Evolutionary conservation across 2,113 vertebrate species (phyloP).

Genomic region (Xerus inauris): DNA sequence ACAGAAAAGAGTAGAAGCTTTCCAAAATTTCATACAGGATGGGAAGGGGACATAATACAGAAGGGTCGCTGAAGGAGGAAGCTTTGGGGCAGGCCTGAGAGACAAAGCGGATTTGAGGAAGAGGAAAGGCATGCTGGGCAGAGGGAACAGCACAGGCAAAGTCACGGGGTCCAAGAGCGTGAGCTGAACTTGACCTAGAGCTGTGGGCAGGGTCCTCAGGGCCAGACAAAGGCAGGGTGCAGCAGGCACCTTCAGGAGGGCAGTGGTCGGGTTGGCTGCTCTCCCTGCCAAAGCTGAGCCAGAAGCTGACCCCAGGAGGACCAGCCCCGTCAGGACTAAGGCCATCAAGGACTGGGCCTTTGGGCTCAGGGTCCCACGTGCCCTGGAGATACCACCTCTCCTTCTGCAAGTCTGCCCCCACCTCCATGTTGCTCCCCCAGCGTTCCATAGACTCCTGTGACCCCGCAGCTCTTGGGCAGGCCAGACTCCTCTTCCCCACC

Average conservation of each 20-base stretch:
- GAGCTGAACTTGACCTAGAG: neutral
- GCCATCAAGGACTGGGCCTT: neutral
- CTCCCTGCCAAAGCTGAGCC: neutral
- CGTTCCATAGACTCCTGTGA: neutral
- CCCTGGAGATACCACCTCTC: neutral
- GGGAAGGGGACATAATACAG: neutral
- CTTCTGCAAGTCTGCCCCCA: neutral
- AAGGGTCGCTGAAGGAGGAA: neutral
- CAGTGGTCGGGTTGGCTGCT: neutral
- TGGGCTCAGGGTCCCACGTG: neutral
- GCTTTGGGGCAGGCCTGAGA: neutral
- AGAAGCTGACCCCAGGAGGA: neutral
- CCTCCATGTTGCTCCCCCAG: fast-evolving
- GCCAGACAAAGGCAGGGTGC: neutral
- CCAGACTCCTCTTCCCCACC: neutral
- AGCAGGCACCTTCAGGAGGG: too few relatives aligned
- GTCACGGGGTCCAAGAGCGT: neutral
- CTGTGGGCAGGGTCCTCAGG: neutral
- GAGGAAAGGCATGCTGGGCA: neutral
- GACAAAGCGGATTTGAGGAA: neutral
- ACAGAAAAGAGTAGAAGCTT: neutral
- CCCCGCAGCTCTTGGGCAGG: neutral
- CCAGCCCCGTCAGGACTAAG: neutral
- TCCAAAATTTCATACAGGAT: neutral
- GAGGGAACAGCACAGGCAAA: neutral